These are phyloP conservation scores for Neomorphus geoffroyi DNA, from an alignment of 2,797 vertebrate genomes.

Conservation along the genomic window DNA sequence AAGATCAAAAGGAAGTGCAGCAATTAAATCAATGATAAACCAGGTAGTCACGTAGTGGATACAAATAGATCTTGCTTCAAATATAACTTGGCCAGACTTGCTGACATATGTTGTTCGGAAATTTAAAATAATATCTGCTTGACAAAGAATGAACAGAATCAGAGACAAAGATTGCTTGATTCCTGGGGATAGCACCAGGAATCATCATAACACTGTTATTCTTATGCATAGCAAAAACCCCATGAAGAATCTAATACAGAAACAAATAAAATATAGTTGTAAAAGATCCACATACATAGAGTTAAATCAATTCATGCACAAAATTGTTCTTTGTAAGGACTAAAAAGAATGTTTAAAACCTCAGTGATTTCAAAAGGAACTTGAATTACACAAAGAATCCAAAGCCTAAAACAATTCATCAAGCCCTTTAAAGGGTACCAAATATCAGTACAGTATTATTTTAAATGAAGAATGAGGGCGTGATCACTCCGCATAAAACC, in stretches of 20 bases:
- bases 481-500: not conserved
- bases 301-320: not conserved
- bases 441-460: not conserved
- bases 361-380: not conserved
- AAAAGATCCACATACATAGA: not conserved
- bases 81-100: conserved; percentile 98
- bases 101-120: conserved; percentile 98
- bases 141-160: conserved; percentile 49
- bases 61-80: conserved; percentile 95
- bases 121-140: conserved; percentile 95
- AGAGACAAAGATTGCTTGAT: not conserved
- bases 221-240: not conserved
- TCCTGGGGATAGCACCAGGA: not conserved
- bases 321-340: not conserved
- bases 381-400: not conserved
- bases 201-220: not conserved
- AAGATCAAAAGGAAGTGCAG: conserved; percentile 96
- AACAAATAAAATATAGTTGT: not conserved
- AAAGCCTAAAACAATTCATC: too few species aligned
- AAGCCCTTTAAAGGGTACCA: not conserved
- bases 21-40: conserved; percentile 98
- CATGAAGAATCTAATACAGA: not conserved
- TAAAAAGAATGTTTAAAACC: not conserved
- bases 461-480: not conserved
- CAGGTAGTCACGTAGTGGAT: conserved; percentile 98